phyloP scores from a whole-genome alignment of 2,888 invertebrate genomes.

The Troglohyphantes excavatus region DNA sequence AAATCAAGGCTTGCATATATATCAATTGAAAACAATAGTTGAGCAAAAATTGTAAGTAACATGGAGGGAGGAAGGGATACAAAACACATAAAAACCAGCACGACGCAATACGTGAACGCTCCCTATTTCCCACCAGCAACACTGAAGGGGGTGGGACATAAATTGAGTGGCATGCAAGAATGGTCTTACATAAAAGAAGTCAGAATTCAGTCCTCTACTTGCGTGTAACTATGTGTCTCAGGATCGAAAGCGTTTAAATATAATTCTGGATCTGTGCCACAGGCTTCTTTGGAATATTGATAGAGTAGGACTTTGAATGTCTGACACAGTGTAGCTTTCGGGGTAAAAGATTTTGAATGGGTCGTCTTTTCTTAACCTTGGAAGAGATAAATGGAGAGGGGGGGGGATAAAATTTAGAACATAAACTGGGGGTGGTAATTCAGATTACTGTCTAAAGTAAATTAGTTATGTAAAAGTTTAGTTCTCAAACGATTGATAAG shows the following conservation, averaged over 20 bases:
- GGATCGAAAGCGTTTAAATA: not conserved
- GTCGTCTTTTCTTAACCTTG: not conserved
- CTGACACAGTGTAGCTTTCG: not conserved
- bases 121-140: no score
- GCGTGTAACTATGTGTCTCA: not conserved
- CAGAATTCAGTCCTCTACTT: not conserved
- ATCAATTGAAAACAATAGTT: no score
- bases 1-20: no score
- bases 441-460: no score
- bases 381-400: not conserved
- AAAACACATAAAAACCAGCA: no score
- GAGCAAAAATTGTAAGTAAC: no score
- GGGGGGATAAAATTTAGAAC: not conserved
- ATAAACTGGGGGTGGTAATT: not conserved
- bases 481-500: no score
- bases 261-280: not conserved
- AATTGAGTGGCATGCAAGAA: conserved; percentile 27
- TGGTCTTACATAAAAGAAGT: conserved; percentile 19
- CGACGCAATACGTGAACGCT: no score
- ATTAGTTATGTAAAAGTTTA: no score
- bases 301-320: not conserved
- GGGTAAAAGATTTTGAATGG: not conserved
- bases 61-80: no score
- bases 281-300: not conserved
- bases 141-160: not conserved